Conservation (phyloP, 2,113 vertebrate species). For the Colistium nudipinnis region DNA sequence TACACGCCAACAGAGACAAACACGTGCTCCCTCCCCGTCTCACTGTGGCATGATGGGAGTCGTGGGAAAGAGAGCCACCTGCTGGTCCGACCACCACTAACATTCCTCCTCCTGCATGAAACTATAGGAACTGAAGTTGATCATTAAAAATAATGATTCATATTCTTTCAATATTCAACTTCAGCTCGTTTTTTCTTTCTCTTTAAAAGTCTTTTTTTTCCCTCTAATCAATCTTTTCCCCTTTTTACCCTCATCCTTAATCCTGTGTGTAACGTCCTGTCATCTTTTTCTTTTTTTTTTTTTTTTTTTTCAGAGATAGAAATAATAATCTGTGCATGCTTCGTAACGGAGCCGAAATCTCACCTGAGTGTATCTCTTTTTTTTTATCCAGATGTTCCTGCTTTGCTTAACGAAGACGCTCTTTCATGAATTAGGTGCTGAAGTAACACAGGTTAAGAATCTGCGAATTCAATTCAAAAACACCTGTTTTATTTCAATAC, state of each 20-base stretch:
- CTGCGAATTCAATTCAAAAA: no score
- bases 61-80: constrained; percentile 68
- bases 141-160: no score
- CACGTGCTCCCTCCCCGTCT: no score
- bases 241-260: constrained; percentile 36
- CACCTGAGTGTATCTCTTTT: constrained; percentile 22
- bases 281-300: no score
- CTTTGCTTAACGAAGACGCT: neutral
- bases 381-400: constrained; percentile 21
- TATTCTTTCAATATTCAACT: constrained; percentile 18
- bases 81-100: constrained; percentile 72
- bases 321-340: constrained; percentile 30
- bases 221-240: constrained; percentile 1
- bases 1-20: no score
- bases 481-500: constrained; percentile 16
- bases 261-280: no score
- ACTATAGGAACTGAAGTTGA: constrained; percentile 25
- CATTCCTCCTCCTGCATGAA: constrained; percentile 48
- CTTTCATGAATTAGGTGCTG: neutral
- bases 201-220: constrained; percentile 31
- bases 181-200: constrained; percentile 45
- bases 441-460: constrained; percentile 39
- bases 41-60: neutral
- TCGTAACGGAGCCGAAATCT: constrained; percentile 6
- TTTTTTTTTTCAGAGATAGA: constrained; percentile 51